Evolutionary conservation across 2,888 invertebrate species (phyloP).

Genomic region (Ceriagrion tenellum): DNA sequence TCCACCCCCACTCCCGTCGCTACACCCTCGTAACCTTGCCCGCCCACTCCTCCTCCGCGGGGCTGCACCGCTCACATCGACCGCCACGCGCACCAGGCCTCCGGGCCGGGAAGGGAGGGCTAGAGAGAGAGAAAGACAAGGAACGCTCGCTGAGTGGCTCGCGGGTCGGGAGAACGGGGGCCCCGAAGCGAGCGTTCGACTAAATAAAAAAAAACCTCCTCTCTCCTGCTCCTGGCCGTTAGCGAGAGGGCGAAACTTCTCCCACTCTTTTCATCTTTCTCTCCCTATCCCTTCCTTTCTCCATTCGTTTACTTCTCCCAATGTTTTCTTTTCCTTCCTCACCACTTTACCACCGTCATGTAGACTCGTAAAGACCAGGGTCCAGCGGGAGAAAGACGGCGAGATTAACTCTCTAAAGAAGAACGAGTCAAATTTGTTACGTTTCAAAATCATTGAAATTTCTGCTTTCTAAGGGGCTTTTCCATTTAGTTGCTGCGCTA

Average conservation of each 20-base stretch:
- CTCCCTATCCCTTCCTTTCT: not conserved
- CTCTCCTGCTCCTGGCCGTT: not conserved
- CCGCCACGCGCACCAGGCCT: constrained; percentile 46
- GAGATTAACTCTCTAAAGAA: too few relatives aligned
- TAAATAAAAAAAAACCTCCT: not conserved
- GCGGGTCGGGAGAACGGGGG: not conserved
- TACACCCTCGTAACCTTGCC: constrained; percentile 24
- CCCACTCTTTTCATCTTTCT: not conserved
- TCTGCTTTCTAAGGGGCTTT: too few relatives aligned
- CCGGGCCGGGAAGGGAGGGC: not conserved
- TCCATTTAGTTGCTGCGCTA: too few relatives aligned
- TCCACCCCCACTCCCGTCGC: not conserved
- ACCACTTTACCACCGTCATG: too few relatives aligned
- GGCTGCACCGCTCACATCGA: constrained; percentile 48
- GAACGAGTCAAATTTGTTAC: too few relatives aligned
- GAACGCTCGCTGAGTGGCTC: constrained; percentile 38
- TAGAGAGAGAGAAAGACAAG: too few relatives aligned
- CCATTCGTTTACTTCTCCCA: not conserved
- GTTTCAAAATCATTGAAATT: too few relatives aligned
- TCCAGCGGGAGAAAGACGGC: too few relatives aligned
- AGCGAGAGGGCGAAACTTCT: not conserved
- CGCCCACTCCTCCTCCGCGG: not conserved
- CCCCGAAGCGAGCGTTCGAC: constrained; percentile 24
- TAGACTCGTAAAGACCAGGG: too few relatives aligned
- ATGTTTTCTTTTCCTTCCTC: too few relatives aligned